These are phyloP conservation scores for Elymnias hypermnestra DNA, from an alignment of 1,140 invertebrate species.

Conservation along the genomic window DNA sequence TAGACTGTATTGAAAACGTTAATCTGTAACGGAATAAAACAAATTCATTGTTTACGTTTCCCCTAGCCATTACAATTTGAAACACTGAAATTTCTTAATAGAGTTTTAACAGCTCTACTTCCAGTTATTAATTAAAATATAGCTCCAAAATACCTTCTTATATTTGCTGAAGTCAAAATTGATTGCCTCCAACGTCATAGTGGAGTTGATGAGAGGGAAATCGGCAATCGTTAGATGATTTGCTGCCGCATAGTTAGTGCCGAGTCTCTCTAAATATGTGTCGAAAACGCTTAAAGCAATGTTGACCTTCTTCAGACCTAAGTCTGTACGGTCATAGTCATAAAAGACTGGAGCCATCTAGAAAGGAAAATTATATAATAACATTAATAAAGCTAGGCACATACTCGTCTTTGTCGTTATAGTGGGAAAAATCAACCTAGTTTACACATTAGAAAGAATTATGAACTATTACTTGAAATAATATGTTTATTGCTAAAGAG, in stretches of 20 bases:
- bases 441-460: no score
- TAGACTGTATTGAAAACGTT: no score
- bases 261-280: constrained; percentile 78
- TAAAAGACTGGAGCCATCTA: constrained; percentile 85
- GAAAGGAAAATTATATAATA: constrained; percentile 14
- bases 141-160: constrained; percentile 36
- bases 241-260: constrained; percentile 80
- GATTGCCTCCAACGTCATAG: constrained; percentile 84
- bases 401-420: not conserved
- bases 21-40: no score
- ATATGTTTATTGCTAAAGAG: no score
- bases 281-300: constrained; percentile 82
- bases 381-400: not conserved
- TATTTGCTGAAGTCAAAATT: constrained; percentile 80
- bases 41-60: no score
- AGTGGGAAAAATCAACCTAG: no score
- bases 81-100: no score
- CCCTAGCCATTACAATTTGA: no score
- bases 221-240: constrained; percentile 85
- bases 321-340: constrained; percentile 80
- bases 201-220: constrained; percentile 81
- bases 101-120: no score
- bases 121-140: no score
- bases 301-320: constrained; percentile 80
- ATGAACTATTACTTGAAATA: no score